A percentile compares a stretch with the other conserved stretches of the same genome.
Evolutionary conservation across 2,888 invertebrate species (phyloP).

Genomic region (Tubulanus polymorphus): DNA sequence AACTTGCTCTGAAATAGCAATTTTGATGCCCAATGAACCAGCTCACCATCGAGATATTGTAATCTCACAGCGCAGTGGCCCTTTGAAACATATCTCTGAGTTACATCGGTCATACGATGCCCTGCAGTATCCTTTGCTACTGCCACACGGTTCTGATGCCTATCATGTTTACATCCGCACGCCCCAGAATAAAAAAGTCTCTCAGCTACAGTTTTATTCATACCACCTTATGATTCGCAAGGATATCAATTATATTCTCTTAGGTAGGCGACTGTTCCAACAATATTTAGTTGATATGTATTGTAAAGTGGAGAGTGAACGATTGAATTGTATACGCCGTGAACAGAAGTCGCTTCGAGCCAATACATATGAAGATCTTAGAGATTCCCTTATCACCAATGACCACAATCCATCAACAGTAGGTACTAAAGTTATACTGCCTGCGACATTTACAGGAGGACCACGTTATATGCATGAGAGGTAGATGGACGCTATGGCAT

Average conservation of each 20-base stretch:
- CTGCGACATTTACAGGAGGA: slow-evolving; percentile 36
- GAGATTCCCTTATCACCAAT: slow-evolving; percentile 23
- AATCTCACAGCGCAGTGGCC: background rate
- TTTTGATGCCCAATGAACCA: background rate
- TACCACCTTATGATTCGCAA: background rate
- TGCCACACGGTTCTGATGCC: background rate
- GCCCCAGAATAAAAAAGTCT: background rate
- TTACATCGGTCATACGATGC: background rate
- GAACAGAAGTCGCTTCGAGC: slow-evolving; percentile 11
- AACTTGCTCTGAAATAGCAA: background rate
- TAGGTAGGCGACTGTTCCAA: background rate
- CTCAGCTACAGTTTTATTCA: background rate
- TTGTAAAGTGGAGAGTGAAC: slow-evolving; percentile 19
- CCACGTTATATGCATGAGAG: slow-evolving; percentile 47
- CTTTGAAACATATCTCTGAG: background rate
- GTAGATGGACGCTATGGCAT: slow-evolving; percentile 54
- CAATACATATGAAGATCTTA: slow-evolving; percentile 28
- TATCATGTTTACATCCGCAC: background rate
- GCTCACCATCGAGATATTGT: background rate
- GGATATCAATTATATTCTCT: background rate
- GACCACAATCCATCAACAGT: slow-evolving; percentile 16
- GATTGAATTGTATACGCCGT: slow-evolving; percentile 14
- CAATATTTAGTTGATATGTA: slow-evolving; percentile 15
- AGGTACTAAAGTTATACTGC: slow-evolving; percentile 28
- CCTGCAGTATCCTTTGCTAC: background rate